Percentiles rank a stretch among this genome's conserved stretches.
phyloP scores from a whole-genome alignment of 2,888 invertebrate genomes.

The Ischnus inquisitorius region DNA sequence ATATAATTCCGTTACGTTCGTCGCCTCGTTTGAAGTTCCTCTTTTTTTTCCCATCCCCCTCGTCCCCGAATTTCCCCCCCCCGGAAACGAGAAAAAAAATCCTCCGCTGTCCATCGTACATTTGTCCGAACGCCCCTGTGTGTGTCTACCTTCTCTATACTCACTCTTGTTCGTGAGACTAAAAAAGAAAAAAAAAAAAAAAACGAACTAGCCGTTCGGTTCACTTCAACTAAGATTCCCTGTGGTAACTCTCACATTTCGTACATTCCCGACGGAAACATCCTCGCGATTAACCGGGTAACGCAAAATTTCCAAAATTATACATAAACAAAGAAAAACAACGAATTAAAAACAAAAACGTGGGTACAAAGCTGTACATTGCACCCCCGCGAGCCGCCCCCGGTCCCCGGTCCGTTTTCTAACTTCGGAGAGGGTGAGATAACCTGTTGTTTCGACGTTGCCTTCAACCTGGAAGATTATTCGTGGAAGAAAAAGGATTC shows the following conservation, averaged over 20 bases:
- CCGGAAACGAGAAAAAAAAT: not conserved
- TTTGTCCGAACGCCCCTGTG: constrained; percentile 23
- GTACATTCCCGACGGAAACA: constrained; percentile 2
- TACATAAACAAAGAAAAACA: constrained; percentile 1
- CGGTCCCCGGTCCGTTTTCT: not conserved
- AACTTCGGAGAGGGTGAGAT: constrained; percentile 17
- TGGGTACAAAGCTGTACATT: not conserved
- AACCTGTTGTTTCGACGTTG: constrained; percentile 56
- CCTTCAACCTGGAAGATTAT: constrained; percentile 47
- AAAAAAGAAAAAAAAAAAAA: constrained; percentile 5
- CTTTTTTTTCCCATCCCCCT: not conserved
- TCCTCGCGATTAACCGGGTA: constrained; percentile 37
- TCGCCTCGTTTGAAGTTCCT: constrained; percentile 47
- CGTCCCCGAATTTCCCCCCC: constrained; percentile 10
- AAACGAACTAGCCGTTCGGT: constrained; percentile 1
- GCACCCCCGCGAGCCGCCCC: not conserved
- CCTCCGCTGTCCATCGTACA: constrained; percentile 1
- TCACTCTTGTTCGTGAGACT: constrained; percentile 1
- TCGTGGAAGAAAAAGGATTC: constrained; percentile 28
- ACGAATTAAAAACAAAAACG: not conserved
- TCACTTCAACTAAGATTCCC: not conserved
- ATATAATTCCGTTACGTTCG: constrained; percentile 61
- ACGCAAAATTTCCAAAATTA: constrained; percentile 13
- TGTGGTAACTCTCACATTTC: not conserved
- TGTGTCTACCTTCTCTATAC: constrained; percentile 16